A percentile compares a stretch with the other conserved stretches of the same genome.
Conservation (phyloP, 2,113 vertebrate genomes). For the Myiozetetes cayanensis region DNA sequence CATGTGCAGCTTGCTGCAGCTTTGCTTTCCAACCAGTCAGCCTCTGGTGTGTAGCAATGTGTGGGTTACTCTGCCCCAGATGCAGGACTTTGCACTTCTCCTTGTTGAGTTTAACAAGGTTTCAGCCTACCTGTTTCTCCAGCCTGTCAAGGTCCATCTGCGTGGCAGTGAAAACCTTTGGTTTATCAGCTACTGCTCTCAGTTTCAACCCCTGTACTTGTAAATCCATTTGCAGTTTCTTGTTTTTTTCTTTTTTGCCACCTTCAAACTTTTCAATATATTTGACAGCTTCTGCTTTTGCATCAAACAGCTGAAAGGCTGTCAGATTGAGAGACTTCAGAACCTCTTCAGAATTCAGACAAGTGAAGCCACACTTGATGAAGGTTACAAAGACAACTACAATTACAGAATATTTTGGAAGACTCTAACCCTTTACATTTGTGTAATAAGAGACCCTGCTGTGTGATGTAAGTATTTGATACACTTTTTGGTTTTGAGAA, state of each 20-base stretch:
- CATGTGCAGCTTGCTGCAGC: not conserved
- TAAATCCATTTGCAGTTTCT: not conserved
- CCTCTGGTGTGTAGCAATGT: not conserved
- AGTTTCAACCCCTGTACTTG: not conserved
- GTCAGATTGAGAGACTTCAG: not conserved
- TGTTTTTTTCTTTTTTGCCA: not conserved
- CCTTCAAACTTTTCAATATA: not conserved
- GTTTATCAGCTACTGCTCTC: not conserved
- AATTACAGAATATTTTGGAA: not conserved
- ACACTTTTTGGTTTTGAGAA: not conserved
- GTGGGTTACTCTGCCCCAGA: not conserved
- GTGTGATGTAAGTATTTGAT: not conserved
- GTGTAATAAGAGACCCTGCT: not conserved
- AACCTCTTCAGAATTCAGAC: not conserved
- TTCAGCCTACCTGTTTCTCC: not conserved
- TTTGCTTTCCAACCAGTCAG: not conserved
- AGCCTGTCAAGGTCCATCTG: not conserved
- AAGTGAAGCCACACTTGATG: not conserved
- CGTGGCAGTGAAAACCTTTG: not conserved
- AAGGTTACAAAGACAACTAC: not conserved
- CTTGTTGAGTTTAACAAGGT: not conserved
- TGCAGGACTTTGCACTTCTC: not conserved
- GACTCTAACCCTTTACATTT: not conserved
- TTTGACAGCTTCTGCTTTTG: not conserved
- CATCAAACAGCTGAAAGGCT: not conserved